Conservation (phyloP, 2,888 invertebrate genomes). For the Campopleginae sp. region DNA sequence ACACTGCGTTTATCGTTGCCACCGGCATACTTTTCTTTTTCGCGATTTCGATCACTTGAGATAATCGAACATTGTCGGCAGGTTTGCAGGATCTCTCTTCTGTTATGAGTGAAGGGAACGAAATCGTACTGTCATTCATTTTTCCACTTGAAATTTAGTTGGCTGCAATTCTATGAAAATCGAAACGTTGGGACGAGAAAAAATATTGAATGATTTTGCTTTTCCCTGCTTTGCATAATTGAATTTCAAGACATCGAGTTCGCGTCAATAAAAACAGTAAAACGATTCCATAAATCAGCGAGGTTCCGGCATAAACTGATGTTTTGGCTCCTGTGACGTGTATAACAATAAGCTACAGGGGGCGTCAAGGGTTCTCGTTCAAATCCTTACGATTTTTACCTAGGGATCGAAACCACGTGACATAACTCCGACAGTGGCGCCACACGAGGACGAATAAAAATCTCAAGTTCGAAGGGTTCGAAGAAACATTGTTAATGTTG, state of each 20-base stretch:
- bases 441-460: slow-evolving; percentile 3
- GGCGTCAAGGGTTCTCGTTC: not conserved
- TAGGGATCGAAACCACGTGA: slow-evolving; percentile 11
- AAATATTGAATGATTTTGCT: too few relatives aligned
- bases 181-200: too few relatives aligned
- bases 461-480: not conserved
- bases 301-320: not conserved
- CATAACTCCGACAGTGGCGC: slow-evolving; percentile 48
- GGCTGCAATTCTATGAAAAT: too few relatives aligned
- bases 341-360: not conserved
- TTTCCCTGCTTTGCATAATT: too few relatives aligned
- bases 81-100: slow-evolving; percentile 88
- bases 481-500: slow-evolving; percentile 11
- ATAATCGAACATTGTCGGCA: slow-evolving; percentile 86
- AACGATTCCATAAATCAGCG: too few relatives aligned
- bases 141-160: not conserved
- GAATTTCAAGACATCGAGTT: too few relatives aligned
- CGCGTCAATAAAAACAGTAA: too few relatives aligned
- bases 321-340: not conserved
- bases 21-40: slow-evolving; percentile 87
- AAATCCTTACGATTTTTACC: not conserved
- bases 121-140: not conserved
- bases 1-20: slow-evolving; percentile 86
- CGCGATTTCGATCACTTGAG: slow-evolving; percentile 87
- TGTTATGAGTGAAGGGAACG: slow-evolving; percentile 71